These are phyloP conservation scores for Lampris megalopsis DNA, from an alignment of 2,113 vertebrate genomes.

Conservation along the genomic window DNA sequence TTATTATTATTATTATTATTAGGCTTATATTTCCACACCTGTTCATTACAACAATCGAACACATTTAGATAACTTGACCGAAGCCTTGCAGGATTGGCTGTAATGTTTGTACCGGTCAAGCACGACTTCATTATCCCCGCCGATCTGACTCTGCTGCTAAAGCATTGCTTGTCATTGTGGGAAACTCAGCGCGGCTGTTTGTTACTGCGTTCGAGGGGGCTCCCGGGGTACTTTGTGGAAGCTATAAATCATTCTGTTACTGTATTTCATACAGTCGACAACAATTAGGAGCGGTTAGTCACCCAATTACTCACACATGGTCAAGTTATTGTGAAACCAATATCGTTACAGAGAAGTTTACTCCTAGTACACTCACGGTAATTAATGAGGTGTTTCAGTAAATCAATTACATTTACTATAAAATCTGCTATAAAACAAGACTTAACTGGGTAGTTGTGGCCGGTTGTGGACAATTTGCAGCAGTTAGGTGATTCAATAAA, in stretches of 20 bases:
- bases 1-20: constrained; percentile 52
- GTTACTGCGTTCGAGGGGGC: constrained; percentile 6
- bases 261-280: constrained; percentile 53
- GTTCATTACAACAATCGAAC: constrained; percentile 57
- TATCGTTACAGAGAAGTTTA: constrained; percentile 34
- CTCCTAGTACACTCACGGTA: constrained; percentile 41
- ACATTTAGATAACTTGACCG: constrained; percentile 52
- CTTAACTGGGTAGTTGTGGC: constrained; percentile 67
- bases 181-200: constrained; percentile 19
- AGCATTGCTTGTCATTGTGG: constrained; percentile 26
- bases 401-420: constrained; percentile 45
- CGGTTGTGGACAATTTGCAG: constrained; percentile 73
- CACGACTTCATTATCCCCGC: constrained; percentile 35
- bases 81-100: constrained; percentile 40
- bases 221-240: neutral
- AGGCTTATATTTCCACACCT: constrained; percentile 45
- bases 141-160: constrained; percentile 53
- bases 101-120: constrained; percentile 33
- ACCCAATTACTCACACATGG: constrained; percentile 55
- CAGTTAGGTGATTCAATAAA: constrained; percentile 65
- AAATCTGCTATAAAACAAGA: constrained; percentile 23
- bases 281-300: constrained; percentile 59
- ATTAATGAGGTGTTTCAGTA: constrained; percentile 35
- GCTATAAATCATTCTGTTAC: constrained; percentile 51
- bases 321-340: constrained; percentile 34